These are phyloP conservation scores for Limnothrissa miodon DNA, from an alignment of 2,113 vertebrate genomes.

Conservation along the genomic window DNA sequence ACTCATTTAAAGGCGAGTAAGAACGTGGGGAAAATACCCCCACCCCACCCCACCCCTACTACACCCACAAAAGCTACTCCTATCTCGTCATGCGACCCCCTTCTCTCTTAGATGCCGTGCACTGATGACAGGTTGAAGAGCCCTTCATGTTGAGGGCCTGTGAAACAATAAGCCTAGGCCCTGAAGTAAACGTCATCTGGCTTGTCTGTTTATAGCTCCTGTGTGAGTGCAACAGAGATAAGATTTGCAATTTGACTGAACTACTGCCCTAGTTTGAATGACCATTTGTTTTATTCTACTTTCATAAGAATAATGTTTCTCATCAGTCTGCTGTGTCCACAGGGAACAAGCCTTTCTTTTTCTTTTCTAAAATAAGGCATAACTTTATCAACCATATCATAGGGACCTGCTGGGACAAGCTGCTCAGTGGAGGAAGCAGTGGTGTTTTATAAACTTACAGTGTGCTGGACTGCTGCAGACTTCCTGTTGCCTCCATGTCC, in stretches of 20 bases:
- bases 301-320: neutral
- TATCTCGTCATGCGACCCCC: neutral
- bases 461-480: neutral
- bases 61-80: neutral
- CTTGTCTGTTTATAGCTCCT: neutral
- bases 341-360: neutral
- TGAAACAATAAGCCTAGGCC: neutral
- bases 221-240: neutral
- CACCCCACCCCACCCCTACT: neutral
- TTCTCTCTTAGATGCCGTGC: neutral
- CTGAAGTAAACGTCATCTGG: neutral
- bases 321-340: neutral
- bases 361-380: neutral
- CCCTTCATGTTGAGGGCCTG: neutral
- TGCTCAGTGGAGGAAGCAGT: neutral
- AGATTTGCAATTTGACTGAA: neutral
- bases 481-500: neutral
- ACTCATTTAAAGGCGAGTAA: no score
- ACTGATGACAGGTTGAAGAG: neutral
- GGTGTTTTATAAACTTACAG: neutral
- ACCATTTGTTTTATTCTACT: neutral
- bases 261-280: conserved; percentile 8
- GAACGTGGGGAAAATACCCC: no score
- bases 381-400: neutral
- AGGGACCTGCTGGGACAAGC: neutral